Base-by-base conservation (phyloP, 2,888 invertebrate species). In the Itoplectis maculator region DNA sequence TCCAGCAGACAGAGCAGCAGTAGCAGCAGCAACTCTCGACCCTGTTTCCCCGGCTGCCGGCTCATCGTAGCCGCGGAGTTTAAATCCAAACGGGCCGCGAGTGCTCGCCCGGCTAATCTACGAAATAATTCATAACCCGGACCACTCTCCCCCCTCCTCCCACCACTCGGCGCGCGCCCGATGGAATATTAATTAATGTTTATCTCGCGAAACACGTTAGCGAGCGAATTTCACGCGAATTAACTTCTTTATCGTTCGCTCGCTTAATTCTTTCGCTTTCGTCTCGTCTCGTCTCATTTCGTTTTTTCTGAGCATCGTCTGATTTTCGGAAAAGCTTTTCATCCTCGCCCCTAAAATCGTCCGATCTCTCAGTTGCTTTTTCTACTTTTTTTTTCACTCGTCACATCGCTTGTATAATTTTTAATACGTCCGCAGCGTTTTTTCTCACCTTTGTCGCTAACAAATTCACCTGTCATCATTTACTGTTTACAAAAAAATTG, bases 111-210 rank as follows among this genome's bases (percentile, higher is more conserved):
- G 51, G 68, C 65, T 82, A 82, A 82, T 82, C 74, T 78, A 54
- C 56, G 69, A 78, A 78, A 82, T 82, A 82, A 82, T 82, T 82
- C 74, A 79, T 75, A 66, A 79, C 59, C 79, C 70, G 61, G 37
- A 40, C 23, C 13, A 11, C 23, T 11, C 70, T 29, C n/a, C n/a
- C n/a, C n/a, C n/a, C n/a, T n/a, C n/a, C n/a, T n/a, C n/a, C n/a
- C n/a, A n/a, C n/a, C n/a, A n/a, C n/a, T n/a, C 59, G 47, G 49
- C 29, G 29, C 29, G 29, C 29, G 51, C 68, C 78, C 79, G 72
- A 82, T 79, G 79, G 79, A 82, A 82, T 79, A 82, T 82, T 82
- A 82, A 82, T 82, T 73, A 79, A 76, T 79, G 79, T 82, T 82
- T 79, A 79, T 79, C 79, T 79, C 79, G 63, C 72, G 76, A 77